Evolutionary conservation across 2,113 vertebrate genomes (phyloP), one percentile per base, ranked within the genome.

Genomic region (Hassar affinis): DNA sequence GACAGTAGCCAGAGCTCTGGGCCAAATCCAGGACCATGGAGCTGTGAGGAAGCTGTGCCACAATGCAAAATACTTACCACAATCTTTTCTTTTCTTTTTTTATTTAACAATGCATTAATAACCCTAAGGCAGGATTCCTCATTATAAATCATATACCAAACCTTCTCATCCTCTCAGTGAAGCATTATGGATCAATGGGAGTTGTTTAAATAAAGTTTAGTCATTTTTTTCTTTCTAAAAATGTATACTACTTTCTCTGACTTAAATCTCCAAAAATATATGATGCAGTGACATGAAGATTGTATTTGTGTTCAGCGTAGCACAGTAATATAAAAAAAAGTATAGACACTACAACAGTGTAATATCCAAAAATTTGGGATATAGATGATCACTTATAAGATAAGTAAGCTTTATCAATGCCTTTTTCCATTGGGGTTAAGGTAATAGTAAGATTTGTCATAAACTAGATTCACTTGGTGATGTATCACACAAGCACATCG

Each of bases 341-440:
- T n/a, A n/a, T n/a, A n/a, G n/a, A n/a, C n/a, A n/a, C n/a, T 18
- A 81, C 9, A 47, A 47, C 15, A 35, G 18, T 51, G 49, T 51
- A 7, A 59, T 64, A 72, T 7, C 61, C 52, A 22, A 27, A 51
- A 30, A 61, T 6, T 61, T 4, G 9, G 42, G 64, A 81, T 22
- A 57, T 18, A 45, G 51, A 57, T 2, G 15, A 25, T 20, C 14
- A 2, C 20, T 15, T 27, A 35, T 22, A 42, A 42, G 38, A 72
- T 81, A 56, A 71, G 47, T 59, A n/a, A 82, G 45, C 33, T 30
- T 59, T 68, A 74, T 61, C 35, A 45, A 18, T 74, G 80, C n/a
- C 15, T 27, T 54, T 82, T 35, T 45, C 14, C 22, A 30, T 27
- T 54, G n/a, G 17, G 27, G 14, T 57, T 81, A 82, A 75, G 22